Conservation (phyloP, 2,888 invertebrate genomes). For the Cephonodes hylas region DNA sequence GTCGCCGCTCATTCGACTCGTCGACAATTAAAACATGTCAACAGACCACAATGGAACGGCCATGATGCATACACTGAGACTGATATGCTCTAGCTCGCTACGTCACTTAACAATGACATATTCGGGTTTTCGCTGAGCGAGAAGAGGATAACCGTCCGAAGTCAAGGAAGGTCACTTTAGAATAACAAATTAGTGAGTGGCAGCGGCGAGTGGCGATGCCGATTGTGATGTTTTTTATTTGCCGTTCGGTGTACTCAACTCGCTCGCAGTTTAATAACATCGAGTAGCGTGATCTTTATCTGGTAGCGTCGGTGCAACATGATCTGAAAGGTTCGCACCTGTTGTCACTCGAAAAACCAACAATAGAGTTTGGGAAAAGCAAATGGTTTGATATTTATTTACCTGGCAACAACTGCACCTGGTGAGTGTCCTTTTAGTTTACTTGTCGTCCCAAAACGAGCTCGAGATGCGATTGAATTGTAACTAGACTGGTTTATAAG, state of each 20-base stretch:
- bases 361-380: slow-evolving; percentile 15
- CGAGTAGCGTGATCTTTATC: slow-evolving; percentile 32
- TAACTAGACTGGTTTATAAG: slow-evolving; percentile 53
- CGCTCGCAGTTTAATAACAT: slow-evolving; percentile 40
- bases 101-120: slow-evolving; percentile 33
- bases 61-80: slow-evolving; percentile 5
- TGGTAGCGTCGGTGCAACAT: slow-evolving; percentile 8
- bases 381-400: slow-evolving; percentile 27
- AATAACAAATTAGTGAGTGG: slow-evolving; percentile 54
- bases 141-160: slow-evolving; percentile 49
- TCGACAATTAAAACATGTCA: neutral
- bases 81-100: slow-evolving; percentile 11
- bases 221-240: slow-evolving; percentile 39
- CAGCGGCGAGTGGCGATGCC: slow-evolving; percentile 31
- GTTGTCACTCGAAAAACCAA: slow-evolving; percentile 6
- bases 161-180: slow-evolving; percentile 66
- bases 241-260: slow-evolving; percentile 15
- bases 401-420: slow-evolving; percentile 50
- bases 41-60: neutral
- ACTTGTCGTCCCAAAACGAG: slow-evolving; percentile 42
- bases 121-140: slow-evolving; percentile 34
- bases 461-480: slow-evolving; percentile 49
- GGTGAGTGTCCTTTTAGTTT: slow-evolving; percentile 39
- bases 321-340: neutral
- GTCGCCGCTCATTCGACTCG: neutral